Conservation (phyloP, 2,797 vertebrate species). For the Enteromius fasciolatus region DNA sequence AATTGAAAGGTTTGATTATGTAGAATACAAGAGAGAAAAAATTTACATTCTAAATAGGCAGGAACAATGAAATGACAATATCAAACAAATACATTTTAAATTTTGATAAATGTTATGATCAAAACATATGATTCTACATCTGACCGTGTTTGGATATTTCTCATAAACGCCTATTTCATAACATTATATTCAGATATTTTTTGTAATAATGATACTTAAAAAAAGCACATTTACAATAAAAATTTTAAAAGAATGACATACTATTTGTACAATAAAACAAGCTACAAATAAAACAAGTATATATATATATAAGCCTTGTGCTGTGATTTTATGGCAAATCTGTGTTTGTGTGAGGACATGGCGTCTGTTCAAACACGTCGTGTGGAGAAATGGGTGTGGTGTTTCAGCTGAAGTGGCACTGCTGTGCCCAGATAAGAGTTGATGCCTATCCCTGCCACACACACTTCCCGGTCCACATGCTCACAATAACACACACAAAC, state of each 20-base stretch:
- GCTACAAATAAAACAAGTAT: neutral
- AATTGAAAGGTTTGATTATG: neutral
- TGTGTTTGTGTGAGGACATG: slow-evolving; percentile 59
- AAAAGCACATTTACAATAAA: neutral
- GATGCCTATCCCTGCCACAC: slow-evolving; percentile 76
- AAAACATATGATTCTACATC: neutral
- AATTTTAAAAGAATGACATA: too few species aligned
- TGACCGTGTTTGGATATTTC: neutral
- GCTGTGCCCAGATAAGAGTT: slow-evolving; percentile 83
- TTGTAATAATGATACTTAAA: neutral
- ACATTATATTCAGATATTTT: neutral
- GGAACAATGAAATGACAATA: neutral
- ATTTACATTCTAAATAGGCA: neutral
- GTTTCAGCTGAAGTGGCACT: slow-evolving; percentile 85
- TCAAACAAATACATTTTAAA: neutral
- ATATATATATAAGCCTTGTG: slow-evolving; percentile 1
- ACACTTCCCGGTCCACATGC: slow-evolving; percentile 6
- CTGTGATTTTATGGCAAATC: slow-evolving; percentile 56
- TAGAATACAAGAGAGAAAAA: neutral
- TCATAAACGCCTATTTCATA: neutral
- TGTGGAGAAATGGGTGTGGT: slow-evolving; percentile 81
- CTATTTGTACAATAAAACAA: slow-evolving; percentile 12
- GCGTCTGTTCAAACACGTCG: slow-evolving; percentile 76
- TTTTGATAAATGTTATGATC: neutral
- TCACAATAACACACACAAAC: slow-evolving; percentile 45